Percentiles rank a stretch among this genome's conserved stretches.
These are phyloP conservation scores for Ceriagrion tenellum DNA, from an alignment of 2,888 invertebrate genomes.

Conservation along the genomic window DNA sequence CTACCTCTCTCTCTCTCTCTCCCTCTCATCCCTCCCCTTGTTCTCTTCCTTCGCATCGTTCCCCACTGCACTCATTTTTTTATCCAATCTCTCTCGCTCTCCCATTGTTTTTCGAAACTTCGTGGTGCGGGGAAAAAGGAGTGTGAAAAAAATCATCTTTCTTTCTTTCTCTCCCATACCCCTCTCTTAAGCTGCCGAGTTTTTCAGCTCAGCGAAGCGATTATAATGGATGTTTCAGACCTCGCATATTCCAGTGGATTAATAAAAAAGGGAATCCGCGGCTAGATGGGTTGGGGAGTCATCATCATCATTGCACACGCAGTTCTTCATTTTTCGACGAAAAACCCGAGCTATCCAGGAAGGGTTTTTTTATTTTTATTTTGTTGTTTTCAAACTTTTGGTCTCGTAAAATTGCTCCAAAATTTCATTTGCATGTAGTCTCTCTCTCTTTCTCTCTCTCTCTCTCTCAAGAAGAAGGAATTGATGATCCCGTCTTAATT, in stretches of 20 bases:
- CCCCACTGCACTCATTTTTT: neutral
- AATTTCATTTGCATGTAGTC: neutral
- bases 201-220: conserved; percentile 24
- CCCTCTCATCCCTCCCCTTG: neutral
- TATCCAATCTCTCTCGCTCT: neutral
- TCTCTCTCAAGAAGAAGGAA: neutral
- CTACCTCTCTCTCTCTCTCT: neutral
- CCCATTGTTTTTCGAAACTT: conserved; percentile 15
- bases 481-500: neutral
- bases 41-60: neutral
- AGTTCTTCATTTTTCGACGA: neutral
- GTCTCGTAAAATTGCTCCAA: neutral
- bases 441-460: no score
- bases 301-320: neutral
- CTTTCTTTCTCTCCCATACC: no score
- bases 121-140: neutral
- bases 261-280: neutral
- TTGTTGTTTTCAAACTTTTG: neutral
- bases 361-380: neutral
- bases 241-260: conserved; percentile 16
- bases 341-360: neutral
- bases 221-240: conserved; percentile 22
- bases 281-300: neutral
- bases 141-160: neutral
- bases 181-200: neutral